Evolutionary conservation across 2,888 invertebrate genomes (phyloP).

Genomic region (Lutraria lutraria): DNA sequence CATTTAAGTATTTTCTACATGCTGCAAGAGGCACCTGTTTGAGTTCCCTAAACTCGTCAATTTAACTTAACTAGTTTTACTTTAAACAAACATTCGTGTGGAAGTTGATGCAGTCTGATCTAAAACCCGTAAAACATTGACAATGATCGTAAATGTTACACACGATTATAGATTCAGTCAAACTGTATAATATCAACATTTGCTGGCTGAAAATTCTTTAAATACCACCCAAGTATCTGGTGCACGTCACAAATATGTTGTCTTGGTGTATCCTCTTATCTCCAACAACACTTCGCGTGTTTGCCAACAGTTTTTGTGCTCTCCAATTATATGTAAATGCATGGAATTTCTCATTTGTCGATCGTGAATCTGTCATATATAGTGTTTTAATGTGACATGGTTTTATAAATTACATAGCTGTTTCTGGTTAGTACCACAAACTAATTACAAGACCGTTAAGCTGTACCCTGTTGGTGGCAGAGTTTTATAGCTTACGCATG

Average conservation of each 20-base stretch:
- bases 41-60: background rate
- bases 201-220: background rate
- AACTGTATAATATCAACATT: conserved; percentile 9
- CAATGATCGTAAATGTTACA: background rate
- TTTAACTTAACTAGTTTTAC: background rate
- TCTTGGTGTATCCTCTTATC: background rate
- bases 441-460: background rate
- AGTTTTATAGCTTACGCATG: background rate
- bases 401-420: conserved; percentile 1
- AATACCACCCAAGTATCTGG: conserved; percentile 3
- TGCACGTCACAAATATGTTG: background rate
- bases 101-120: conserved; percentile 11
- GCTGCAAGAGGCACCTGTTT: no score
- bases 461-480: background rate
- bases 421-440: conserved; percentile 8
- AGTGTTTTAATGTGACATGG: conserved; percentile 15
- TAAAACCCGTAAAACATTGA: background rate
- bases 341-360: conserved; percentile 8
- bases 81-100: background rate
- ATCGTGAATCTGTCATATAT: conserved; percentile 1
- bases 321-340: background rate
- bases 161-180: background rate
- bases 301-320: background rate
- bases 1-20: no score
- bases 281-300: background rate